These are phyloP conservation scores for Anthopleura sola DNA, from an alignment of 64 coral and sea anemone genomes.

Conservation along the genomic window DNA sequence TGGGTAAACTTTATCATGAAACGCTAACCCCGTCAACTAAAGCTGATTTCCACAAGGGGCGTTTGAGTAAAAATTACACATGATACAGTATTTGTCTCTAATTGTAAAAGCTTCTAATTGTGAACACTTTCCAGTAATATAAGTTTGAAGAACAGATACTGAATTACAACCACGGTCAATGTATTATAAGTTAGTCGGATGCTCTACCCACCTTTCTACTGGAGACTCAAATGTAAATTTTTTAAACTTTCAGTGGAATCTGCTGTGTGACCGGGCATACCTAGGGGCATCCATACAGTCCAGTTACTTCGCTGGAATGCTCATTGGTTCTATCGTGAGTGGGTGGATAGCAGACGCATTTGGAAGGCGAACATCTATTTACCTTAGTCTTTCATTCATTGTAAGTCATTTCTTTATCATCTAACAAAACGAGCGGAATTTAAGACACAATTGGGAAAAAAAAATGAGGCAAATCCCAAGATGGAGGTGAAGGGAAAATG, in stretches of 20 bases:
- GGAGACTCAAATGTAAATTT: neutral
- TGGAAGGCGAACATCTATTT: constrained; percentile 1
- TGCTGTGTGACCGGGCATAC: constrained; percentile 10
- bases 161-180: no score
- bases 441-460: neutral
- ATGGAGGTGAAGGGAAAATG: no score
- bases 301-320: constrained; percentile 19
- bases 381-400: neutral
- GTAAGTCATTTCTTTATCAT: neutral
- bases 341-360: constrained; percentile 12
- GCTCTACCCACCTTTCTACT: neutral
- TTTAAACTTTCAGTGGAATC: constrained; percentile 17
- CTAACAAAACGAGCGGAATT: neutral
- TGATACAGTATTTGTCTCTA: no score
- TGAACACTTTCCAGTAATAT: no score
- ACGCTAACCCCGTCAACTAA: no score
- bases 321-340: neutral
- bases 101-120: no score
- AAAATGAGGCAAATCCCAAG: no score
- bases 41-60: no score
- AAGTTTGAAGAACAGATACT: no score
- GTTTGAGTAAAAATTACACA: no score
- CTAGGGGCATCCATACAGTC: constrained; percentile 20
- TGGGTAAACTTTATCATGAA: no score
- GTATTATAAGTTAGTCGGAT: neutral